These are phyloP conservation scores for Diaperis boleti DNA, from an alignment of 2,888 invertebrate species.

Conservation along the genomic window DNA sequence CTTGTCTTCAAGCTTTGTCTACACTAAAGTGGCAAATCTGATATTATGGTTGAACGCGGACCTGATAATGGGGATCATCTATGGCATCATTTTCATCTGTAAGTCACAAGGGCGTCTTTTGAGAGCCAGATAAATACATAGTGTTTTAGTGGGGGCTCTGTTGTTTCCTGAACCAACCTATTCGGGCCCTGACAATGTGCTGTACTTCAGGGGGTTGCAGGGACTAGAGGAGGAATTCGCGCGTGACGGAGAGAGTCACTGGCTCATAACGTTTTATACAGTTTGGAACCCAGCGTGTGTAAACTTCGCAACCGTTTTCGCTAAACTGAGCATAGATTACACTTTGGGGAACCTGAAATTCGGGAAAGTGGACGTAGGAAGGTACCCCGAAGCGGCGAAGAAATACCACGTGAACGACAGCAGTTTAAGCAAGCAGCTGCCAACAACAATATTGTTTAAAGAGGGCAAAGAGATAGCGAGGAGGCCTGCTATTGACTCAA, in stretches of 20 bases:
- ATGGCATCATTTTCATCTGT: slow-evolving; percentile 80
- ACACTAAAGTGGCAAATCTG: slow-evolving; percentile 92
- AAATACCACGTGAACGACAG: slow-evolving; percentile 88
- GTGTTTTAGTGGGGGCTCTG: slow-evolving; percentile 77
- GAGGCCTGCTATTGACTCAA: slow-evolving; percentile 84
- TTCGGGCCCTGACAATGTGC: slow-evolving; percentile 89
- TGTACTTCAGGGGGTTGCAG: slow-evolving; percentile 84
- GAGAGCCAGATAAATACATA: not conserved
- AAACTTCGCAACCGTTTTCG: slow-evolving; percentile 90
- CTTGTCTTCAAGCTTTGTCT: slow-evolving; percentile 92
- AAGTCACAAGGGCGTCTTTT: slow-evolving; percentile 61
- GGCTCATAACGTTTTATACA: slow-evolving; percentile 94
- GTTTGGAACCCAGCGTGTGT: slow-evolving; percentile 98
- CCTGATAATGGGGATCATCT: slow-evolving; percentile 85
- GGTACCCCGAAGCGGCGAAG: slow-evolving; percentile 84
- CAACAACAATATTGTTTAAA: slow-evolving; percentile 87
- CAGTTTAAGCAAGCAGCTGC: slow-evolving; percentile 92
- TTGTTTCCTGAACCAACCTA: slow-evolving; percentile 94
- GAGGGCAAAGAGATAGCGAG: slow-evolving; percentile 86
- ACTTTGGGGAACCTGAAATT: slow-evolving; percentile 88
- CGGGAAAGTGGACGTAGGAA: slow-evolving; percentile 95
- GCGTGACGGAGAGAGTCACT: slow-evolving; percentile 74
- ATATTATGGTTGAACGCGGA: slow-evolving; percentile 95
- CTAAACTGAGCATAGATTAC: slow-evolving; percentile 85
- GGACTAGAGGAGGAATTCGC: slow-evolving; percentile 85